Evolutionary conservation across 2,888 invertebrate species (phyloP), one percentile per base, ranked within the genome.

Genomic region (Sphinx pinastri): DNA sequence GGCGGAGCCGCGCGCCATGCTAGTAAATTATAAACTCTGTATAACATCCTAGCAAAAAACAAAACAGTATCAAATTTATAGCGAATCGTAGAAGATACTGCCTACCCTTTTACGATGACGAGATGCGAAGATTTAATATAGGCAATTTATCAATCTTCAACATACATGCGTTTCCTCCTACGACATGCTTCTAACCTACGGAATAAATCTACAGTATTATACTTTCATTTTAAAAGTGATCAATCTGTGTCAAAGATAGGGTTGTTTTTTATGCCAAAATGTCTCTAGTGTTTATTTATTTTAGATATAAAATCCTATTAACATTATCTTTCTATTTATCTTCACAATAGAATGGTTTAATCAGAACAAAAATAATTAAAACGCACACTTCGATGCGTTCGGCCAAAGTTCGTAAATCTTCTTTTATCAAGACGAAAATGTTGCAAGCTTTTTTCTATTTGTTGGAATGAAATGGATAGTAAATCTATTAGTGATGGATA

Each of bases 161-260:
- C 47, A 59, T 59, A 67, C 54, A 67, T n/a, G 31, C 54, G 67
- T 63, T 63, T 38, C 59, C 52, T 67, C 67, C 67, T 67, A 59
- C 67, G 51, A 25, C 57, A 25, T 68, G 68, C 57, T 57, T 57
- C 45, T 47, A 38, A 67, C n/a, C 67, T 19, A 57, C 68, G 19
- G 47, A 19, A 52, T 59, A 70, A 38, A 70, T 57, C 31, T 31
- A 70, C 57, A 57, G 59, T 57, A 70, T 67, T 58, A 67, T 58
- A 25, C 67, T 69, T 71, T 52, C 59, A 59, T 73, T 76, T 70
- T 70, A 71, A 72, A 68, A 71, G 75, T 69, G 68, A 80, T 81
- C 75, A 72, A 54, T 81, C 81, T 75, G 58, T 75, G 79, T 78
- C 82, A 68, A 60, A 14, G 52, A 54, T 67, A 45, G 47, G 52